Percentiles rank a stretch among this genome's conserved stretches.
Conservation (phyloP, 2,888 invertebrate genomes). For the Azorinus chamasolen region DNA sequence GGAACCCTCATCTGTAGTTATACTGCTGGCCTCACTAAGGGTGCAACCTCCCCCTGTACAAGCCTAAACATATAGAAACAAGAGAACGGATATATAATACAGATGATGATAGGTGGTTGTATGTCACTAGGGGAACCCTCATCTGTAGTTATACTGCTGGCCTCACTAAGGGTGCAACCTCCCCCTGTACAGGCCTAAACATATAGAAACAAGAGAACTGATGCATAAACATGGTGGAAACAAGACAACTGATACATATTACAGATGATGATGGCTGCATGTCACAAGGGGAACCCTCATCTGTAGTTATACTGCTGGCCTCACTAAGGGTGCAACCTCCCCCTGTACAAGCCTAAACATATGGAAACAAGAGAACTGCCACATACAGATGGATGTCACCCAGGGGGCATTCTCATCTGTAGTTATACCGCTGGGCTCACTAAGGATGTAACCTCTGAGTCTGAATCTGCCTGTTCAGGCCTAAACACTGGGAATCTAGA, state of each 20-base stretch:
- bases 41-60: slow-evolving; percentile 86
- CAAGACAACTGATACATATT: too few relatives aligned
- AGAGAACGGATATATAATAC: not conserved
- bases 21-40: slow-evolving; percentile 73
- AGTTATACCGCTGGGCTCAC: slow-evolving; percentile 75
- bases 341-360: slow-evolving; percentile 84
- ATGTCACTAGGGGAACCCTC: slow-evolving; percentile 84
- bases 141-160: slow-evolving; percentile 78
- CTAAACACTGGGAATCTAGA: slow-evolving; percentile 65
- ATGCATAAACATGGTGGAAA: too few relatives aligned
- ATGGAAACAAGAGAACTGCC: too few relatives aligned
- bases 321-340: slow-evolving; percentile 84
- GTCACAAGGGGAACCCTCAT: slow-evolving; percentile 83
- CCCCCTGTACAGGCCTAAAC: slow-evolving; percentile 85
- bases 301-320: slow-evolving; percentile 78
- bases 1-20: slow-evolving; percentile 83
- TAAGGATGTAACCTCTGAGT: slow-evolving; percentile 84
- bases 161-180: slow-evolving; percentile 83
- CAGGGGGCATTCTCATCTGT: slow-evolving; percentile 85
- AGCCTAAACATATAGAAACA: slow-evolving; percentile 76
- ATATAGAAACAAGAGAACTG: not conserved
- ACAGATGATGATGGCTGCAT: slow-evolving; percentile 73
- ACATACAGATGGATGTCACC: slow-evolving; percentile 73
- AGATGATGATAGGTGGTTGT: slow-evolving; percentile 76
- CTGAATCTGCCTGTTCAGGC: slow-evolving; percentile 86